phyloP scores from a whole-genome alignment of 2,888 invertebrate genomes.

The Agonum fuliginosum region DNA sequence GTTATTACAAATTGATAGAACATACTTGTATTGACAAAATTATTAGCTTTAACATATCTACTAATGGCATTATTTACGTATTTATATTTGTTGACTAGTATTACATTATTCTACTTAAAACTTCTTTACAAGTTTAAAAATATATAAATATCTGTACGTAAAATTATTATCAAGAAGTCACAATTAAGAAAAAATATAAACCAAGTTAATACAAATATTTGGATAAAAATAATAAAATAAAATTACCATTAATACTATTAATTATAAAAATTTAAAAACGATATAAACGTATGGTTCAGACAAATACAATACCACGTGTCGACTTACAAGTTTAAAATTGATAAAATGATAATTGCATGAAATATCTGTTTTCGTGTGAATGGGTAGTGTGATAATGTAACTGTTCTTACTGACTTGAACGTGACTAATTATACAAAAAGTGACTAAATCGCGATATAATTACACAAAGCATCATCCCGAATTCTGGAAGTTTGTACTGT shows the following conservation, averaged over 20 bases:
- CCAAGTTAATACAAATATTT: conserved; percentile 7
- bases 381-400: conserved; percentile 43
- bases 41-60: conserved; percentile 46
- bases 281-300: not conserved
- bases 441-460: conserved; percentile 57
- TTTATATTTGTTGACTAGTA: conserved; percentile 60
- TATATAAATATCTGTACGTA: conserved; percentile 50
- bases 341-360: conserved; percentile 42
- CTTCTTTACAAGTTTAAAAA: conserved; percentile 55
- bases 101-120: conserved; percentile 56
- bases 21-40: conserved; percentile 16
- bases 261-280: conserved; percentile 1
- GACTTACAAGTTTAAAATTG: not conserved
- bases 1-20: not conserved
- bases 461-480: conserved; percentile 57
- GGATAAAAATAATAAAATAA: not conserved
- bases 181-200: conserved; percentile 11
- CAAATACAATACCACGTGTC: not conserved
- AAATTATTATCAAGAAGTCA: conserved; percentile 3
- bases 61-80: conserved; percentile 60
- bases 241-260: not conserved
- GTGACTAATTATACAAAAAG: conserved; percentile 54
- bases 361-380: conserved; percentile 30
- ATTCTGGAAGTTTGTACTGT: conserved; percentile 61
- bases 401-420: conserved; percentile 38